Evolutionary conservation across 2,113 vertebrate species (phyloP).

Genomic region (Taurulus bubalis): DNA sequence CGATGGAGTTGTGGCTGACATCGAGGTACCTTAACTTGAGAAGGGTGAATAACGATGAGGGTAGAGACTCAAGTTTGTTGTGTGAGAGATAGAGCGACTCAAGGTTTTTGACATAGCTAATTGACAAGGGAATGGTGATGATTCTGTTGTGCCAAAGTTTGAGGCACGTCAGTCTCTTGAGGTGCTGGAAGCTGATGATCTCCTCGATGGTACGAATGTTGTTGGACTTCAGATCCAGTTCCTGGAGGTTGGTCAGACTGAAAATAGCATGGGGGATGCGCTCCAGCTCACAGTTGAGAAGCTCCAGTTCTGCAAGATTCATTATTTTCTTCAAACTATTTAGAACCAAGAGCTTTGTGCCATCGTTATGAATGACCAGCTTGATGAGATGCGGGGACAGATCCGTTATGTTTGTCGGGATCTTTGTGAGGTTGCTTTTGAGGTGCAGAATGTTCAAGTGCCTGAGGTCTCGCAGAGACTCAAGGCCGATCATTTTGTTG

Average conservation of each 20-base stretch:
- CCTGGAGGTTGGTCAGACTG: slow-evolving; percentile 96
- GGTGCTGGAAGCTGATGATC: slow-evolving; percentile 98
- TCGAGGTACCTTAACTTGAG: slow-evolving; percentile 96
- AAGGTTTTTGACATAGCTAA: slow-evolving; percentile 94
- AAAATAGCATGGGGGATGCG: slow-evolving; percentile 98
- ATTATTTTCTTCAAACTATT: slow-evolving; percentile 99
- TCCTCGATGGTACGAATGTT: slow-evolving; percentile 98
- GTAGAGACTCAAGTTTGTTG: slow-evolving; percentile 96
- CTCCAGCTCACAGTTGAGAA: slow-evolving; percentile 97
- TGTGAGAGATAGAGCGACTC: slow-evolving; percentile 96
- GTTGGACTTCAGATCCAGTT: slow-evolving; percentile 97
- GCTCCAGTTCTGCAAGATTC: slow-evolving; percentile 93
- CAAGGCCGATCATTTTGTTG: slow-evolving; percentile 98
- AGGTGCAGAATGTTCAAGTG: slow-evolving; percentile 95
- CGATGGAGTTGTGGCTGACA: slow-evolving; percentile 93
- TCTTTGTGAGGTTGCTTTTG: slow-evolving; percentile 98
- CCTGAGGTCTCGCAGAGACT: slow-evolving; percentile 94
- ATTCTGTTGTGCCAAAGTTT: slow-evolving; percentile 99
- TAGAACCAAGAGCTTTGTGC: slow-evolving; percentile 95
- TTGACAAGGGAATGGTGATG: slow-evolving; percentile 93
- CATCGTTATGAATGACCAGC: slow-evolving; percentile 96
- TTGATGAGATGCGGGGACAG: slow-evolving; percentile 94
- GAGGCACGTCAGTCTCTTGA: slow-evolving; percentile 95
- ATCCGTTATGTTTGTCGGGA: slow-evolving; percentile 97
- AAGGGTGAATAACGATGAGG: slow-evolving; percentile 91